Base-by-base conservation (phyloP, 2,797 vertebrate genomes). In the Amazona finschi region DNA sequence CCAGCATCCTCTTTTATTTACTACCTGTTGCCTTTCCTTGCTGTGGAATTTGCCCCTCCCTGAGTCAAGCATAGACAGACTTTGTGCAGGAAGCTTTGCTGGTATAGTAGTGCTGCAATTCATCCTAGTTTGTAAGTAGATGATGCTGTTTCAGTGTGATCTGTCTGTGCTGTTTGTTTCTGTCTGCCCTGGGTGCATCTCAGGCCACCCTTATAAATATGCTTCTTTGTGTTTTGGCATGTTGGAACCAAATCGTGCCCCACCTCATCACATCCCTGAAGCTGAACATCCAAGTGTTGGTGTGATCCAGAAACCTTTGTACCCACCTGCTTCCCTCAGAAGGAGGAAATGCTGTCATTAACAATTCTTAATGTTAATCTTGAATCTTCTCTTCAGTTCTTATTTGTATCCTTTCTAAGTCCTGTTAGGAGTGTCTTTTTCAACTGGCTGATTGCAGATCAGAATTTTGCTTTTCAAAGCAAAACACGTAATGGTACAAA, bases 211-310 rank as follows among this genome's bases (percentile, higher is more conserved):
- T 49, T 52, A 25, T 36, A 39, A 47, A 76, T 25, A 14, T 33
- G 8, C 17, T 64, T 1, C 44, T 73, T 36, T 36, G 18, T 72
- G 12, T 67, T 81, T 36, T 62, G 61, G 12, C 21, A 0, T 5
- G 4, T n/a, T 62, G 60, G 47, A 76, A 12, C 16, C 0, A 0
- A 36, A 43, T 36, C 6, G 19, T 60, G 9, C 2, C 4, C 8
- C 3, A 0, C 22, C 10, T 8, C 14, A 3, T n/a, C 46, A 11
- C 3, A 1, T 46, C 38, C 33, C 21, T 62, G 46, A 27, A 53
- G 33, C 60, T 62, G 81, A 72, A 10, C 6, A 3, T 43, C 30
- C 0, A 0, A 53, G 17, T 19, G 8, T 31, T 64, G n/a, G 30
- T 1, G 0, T 49, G 50, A 8, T 27, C 12, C 11, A 12, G 69